Conservation (phyloP, 2,888 invertebrate species). For the Cephonodes hylas region DNA sequence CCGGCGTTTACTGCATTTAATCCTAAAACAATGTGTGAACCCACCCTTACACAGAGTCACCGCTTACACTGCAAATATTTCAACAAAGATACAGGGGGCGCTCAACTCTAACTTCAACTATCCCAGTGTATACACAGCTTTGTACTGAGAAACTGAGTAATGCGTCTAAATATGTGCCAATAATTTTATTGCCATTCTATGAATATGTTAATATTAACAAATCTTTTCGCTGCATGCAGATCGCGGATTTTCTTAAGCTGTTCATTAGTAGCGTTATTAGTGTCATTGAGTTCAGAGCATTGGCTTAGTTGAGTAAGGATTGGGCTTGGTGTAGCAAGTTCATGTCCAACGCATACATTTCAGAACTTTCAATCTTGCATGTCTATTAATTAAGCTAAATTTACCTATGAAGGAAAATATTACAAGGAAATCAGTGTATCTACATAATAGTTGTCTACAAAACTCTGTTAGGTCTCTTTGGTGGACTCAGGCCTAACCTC, state of each 20-base stretch:
- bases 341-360: no score
- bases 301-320: no score
- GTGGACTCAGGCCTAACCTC: no score
- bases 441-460: no score
- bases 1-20: background rate
- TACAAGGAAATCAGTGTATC: no score
- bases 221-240: background rate
- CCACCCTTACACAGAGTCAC: slow-evolving; percentile 48
- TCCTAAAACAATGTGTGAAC: slow-evolving; percentile 27
- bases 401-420: no score
- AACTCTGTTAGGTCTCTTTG: no score
- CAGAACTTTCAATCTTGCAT: no score
- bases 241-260: background rate
- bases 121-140: slow-evolving; percentile 59
- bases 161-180: slow-evolving; percentile 21
- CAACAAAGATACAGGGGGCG: slow-evolving; percentile 74
- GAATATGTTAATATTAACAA: slow-evolving; percentile 11
- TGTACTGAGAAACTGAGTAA: slow-evolving; percentile 25
- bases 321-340: no score
- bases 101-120: slow-evolving; percentile 69
- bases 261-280: no score
- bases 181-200: slow-evolving; percentile 16
- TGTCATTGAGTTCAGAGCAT: no score
- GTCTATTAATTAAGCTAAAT: no score
- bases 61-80: slow-evolving; percentile 77